These are phyloP conservation scores for Drosophila quadrilineata DNA, from an alignment of 1,140 invertebrate species.

Conservation along the genomic window DNA sequence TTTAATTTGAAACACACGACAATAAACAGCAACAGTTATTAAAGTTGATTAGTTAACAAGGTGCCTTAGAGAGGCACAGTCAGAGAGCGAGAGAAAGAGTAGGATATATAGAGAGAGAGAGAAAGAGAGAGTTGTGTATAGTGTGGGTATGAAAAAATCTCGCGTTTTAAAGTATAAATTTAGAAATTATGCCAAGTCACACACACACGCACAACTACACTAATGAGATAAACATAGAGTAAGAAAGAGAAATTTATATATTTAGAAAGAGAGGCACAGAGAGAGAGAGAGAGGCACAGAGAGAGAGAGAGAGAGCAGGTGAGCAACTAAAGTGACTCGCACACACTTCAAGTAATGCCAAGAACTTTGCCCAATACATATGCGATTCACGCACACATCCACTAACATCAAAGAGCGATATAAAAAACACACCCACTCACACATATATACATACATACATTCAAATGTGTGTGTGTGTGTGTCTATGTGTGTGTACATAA, in stretches of 20 bases:
- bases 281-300: slow-evolving; percentile 4
- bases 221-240: slow-evolving; percentile 9
- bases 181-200: slow-evolving; percentile 66
- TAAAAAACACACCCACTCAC: slow-evolving; percentile 35
- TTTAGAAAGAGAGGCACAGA: slow-evolving; percentile 1
- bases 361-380: slow-evolving; percentile 55
- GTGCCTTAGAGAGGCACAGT: too few species aligned
- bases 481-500: too few species aligned
- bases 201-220: slow-evolving; percentile 29
- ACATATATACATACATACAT: slow-evolving; percentile 32
- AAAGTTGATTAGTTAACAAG: slow-evolving; percentile 15
- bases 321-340: slow-evolving; percentile 43
- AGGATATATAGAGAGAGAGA: too few species aligned
- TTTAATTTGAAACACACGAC: slow-evolving; percentile 42
- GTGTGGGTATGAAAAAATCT: slow-evolving; percentile 17
- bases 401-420: slow-evolving; percentile 20
- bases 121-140: too few species aligned
- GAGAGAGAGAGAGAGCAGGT: slow-evolving; percentile 46
- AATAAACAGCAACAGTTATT: slow-evolving; percentile 44
- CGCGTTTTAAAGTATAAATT: slow-evolving; percentile 59
- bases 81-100: too few species aligned
- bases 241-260: slow-evolving; percentile 5
- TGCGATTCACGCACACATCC: slow-evolving; percentile 31
- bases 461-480: too few species aligned
- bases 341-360: slow-evolving; percentile 71